Evolutionary conservation across 1,140 invertebrate species (phyloP), one percentile per base, ranked within the genome.

Genomic region (Sitodiplosis mosellana): DNA sequence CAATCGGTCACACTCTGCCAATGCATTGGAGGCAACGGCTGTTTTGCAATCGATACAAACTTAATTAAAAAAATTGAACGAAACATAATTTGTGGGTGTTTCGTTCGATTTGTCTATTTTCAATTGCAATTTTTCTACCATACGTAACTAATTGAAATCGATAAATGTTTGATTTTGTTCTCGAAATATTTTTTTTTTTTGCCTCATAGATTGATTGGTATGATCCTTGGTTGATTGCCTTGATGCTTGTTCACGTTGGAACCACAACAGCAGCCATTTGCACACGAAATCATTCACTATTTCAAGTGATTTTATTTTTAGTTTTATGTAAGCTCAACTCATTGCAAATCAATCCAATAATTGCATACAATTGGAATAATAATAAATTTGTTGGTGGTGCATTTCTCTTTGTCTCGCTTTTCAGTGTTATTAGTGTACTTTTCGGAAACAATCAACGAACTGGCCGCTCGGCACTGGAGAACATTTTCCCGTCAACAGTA

Each of bases 201-300:
- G n/a, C n/a, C n/a, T n/a, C n/a, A n/a, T n/a, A 89, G 87, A 85
- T 89, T 60, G 85, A 90, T 59, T 90, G 85, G 85, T 71, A 73
- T 52, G 87, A 90, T 67, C 84, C 86, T 40, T 87, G 84, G 83
- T 68, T 89, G 11, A 80, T 84, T 46, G 75, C 75, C 15, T 59
- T 89, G 4, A 60, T 88, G 48, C 67, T 73, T 27, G 80, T 86
- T 60, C 86, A 90, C 58, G 61, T 87, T 40, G 63, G 78, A 33
- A 73, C 87, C 7, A 87, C 83, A 43, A 70, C 83, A 53, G 81
- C 78, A 44, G 82, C 83, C 22, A 64, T 88, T 37, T 72, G 83
- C 51, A 88, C 85, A 38, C 71, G 84, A 54, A 87, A 87, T 66
- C 79, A 86, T 70, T 77, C 80, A 51, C 88, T 87, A 64, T 82